phyloP scores from a whole-genome alignment of 2,797 vertebrate species.

The Cephalopachus bancanus region DNA sequence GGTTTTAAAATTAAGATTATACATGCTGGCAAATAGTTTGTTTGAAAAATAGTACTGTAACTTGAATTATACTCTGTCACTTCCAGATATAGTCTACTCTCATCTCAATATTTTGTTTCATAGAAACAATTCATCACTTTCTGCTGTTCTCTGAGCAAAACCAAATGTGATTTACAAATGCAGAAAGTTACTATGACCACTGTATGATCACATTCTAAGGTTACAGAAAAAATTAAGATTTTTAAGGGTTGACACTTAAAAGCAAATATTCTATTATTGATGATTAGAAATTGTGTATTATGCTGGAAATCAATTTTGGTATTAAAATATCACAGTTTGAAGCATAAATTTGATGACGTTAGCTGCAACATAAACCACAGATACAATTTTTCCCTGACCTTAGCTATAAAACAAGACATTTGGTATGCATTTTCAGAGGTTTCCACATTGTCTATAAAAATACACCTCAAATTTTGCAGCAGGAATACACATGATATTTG shows the following conservation, averaged over 20 bases:
- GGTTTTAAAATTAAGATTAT: slow-evolving; percentile 65
- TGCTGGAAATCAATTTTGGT: slow-evolving; percentile 68
- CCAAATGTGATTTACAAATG: slow-evolving; percentile 68
- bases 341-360: slow-evolving; percentile 65
- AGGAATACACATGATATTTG: slow-evolving; percentile 71
- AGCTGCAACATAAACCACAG: slow-evolving; percentile 67
- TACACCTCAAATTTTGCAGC: slow-evolving; percentile 66
- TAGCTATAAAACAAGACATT: slow-evolving; percentile 69
- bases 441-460: slow-evolving; percentile 80
- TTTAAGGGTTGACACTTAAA: slow-evolving; percentile 67
- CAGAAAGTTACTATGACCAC: slow-evolving; percentile 60
- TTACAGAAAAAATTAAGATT: slow-evolving; percentile 56
- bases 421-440: slow-evolving; percentile 75
- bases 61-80: slow-evolving; percentile 56
- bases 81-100: slow-evolving; percentile 44
- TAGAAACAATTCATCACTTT: slow-evolving; percentile 61
- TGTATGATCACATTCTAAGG: slow-evolving; percentile 57
- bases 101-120: slow-evolving; percentile 75
- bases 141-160: slow-evolving; percentile 66
- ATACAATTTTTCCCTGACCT: slow-evolving; percentile 61
- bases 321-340: slow-evolving; percentile 73
- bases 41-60: slow-evolving; percentile 67
- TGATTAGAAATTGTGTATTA: slow-evolving; percentile 64
- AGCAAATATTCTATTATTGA: slow-evolving; percentile 65
- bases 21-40: slow-evolving; percentile 64